A percentile compares a stretch with the other conserved stretches of the same genome.
Evolutionary conservation across 2,113 vertebrate genomes (phyloP).

Genomic region (Nerophis lumbriciformis): DNA sequence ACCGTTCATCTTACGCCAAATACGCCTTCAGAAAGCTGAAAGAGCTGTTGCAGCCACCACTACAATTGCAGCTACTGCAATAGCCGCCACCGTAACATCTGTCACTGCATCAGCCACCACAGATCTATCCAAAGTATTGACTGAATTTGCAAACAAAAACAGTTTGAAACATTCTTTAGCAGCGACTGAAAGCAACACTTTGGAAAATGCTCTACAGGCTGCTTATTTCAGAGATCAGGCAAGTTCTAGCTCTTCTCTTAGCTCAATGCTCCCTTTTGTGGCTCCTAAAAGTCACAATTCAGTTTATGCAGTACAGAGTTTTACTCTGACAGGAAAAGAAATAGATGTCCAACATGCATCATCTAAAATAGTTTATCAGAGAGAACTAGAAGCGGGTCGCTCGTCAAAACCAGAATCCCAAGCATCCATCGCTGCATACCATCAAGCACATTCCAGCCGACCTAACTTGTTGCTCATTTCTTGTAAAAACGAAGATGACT

Average conservation of each 20-base stretch:
- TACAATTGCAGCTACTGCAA: too few species aligned
- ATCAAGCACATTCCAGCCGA: too few species aligned
- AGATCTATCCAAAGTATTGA: neutral
- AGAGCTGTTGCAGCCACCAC: slow-evolving; percentile 36
- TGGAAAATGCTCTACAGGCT: too few species aligned
- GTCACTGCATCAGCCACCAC: too few species aligned
- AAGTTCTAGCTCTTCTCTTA: neutral
- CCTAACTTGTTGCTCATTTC: too few species aligned
- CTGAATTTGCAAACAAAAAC: slow-evolving; percentile 69
- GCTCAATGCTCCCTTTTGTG: slow-evolving; percentile 7
- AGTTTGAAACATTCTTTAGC: slow-evolving; percentile 58
- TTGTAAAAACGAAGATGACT: too few species aligned
- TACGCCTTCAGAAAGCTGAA: slow-evolving; percentile 81
- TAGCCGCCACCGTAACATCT: too few species aligned
- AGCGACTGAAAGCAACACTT: slow-evolving; percentile 31
- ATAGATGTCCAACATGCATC: slow-evolving; percentile 22
- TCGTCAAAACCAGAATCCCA: neutral
- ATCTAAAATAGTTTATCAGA: slow-evolving; percentile 21
- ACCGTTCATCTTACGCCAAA: slow-evolving; percentile 87
- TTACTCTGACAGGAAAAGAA: slow-evolving; percentile 29
- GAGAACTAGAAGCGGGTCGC: slow-evolving; percentile 16
- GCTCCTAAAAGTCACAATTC: neutral
- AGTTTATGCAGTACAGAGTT: neutral
- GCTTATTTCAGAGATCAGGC: neutral
- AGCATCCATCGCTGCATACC: too few species aligned